Percentiles rank a stretch among this genome's conserved stretches.
phyloP scores from a whole-genome alignment of 1,140 invertebrate genomes.

The Cotesia typhae region DNA sequence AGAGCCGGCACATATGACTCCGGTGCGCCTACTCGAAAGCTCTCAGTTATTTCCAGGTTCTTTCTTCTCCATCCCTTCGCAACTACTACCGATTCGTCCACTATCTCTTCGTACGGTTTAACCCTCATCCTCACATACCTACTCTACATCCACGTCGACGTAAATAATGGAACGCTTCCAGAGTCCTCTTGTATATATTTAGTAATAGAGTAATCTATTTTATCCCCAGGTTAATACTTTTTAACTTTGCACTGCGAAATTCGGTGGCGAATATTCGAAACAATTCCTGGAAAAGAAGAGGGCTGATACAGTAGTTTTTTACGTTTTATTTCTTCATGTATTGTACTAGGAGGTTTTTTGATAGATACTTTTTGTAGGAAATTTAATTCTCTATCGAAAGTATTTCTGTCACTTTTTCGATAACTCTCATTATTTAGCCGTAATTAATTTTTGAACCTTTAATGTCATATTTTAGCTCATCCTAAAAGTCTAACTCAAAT shows the following conservation, averaged over 20 bases:
- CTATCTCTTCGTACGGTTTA: slow-evolving; percentile 19
- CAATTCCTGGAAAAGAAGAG: not conserved
- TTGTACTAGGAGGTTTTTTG: no score
- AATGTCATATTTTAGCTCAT: no score
- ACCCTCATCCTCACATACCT: not conserved
- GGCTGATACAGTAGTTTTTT: no score
- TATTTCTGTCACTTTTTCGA: no score
- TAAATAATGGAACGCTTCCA: slow-evolving; percentile 47
- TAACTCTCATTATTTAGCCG: no score
- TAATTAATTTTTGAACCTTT: no score
- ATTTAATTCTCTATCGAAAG: no score
- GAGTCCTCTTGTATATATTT: slow-evolving; percentile 28
- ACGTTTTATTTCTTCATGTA: no score
- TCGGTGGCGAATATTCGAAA: not conserved
- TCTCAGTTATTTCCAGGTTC: slow-evolving; percentile 6
- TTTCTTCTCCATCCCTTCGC: slow-evolving; percentile 16
- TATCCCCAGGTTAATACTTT: slow-evolving; percentile 11
- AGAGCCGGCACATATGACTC: slow-evolving; percentile 37
- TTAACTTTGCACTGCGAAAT: not conserved
- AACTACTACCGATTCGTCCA: slow-evolving; percentile 7
- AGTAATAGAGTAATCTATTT: slow-evolving; percentile 38
- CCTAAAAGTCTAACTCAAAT: no score
- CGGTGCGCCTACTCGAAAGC: slow-evolving; percentile 6
- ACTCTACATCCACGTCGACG: slow-evolving; percentile 35
- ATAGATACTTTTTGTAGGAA: no score